Base-by-base conservation (phyloP, 2,888 invertebrate genomes). In the Heliconius aoede region DNA sequence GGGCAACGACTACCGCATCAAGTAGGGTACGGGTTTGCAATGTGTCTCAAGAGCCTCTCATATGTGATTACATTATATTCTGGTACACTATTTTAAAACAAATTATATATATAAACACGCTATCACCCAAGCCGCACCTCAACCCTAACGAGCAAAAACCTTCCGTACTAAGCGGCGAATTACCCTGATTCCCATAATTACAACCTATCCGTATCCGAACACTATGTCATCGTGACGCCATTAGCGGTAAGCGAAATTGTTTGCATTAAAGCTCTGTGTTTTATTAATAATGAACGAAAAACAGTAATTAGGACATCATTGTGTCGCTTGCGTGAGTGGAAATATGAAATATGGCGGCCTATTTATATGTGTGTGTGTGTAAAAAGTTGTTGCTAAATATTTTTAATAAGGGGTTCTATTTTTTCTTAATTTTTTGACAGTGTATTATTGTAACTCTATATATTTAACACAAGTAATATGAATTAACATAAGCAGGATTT, bases 131-230 rank as follows among this genome's bases (percentile, higher is more conserved):
- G 73, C 85, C 81, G 11, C 28, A 68, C 74, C 61, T 72, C 24
- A 60, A 51, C 74, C 76, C 75, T 80, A 80, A 80, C 79, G 80
- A 80, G 80, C 80, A 77, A 80, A 80, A 79, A 80, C 80, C 88
- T 88, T 84, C 82, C 84, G 85, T 87, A 89, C 90, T 89, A 88
- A 88, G 85, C 87, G 84, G 84, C 86, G 88, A 91, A 92, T 91
- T 91, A 91, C 92, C 92, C 92, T 87, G 91, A 92, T 91, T 91
- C 87, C 86, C 89, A 90, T 93, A 92, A 93, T 93, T 93, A 92
- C 91, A 88, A 87, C 87, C 87, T 87, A 88, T 88, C 87, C 88
- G 87, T 87, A 88, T 88, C 87, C 88, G 87, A 88, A 86, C 88
- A 90, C 90, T 91, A 90, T 91, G 93, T 93, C 93, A 93, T 90